Base-by-base conservation (phyloP, 1,140 invertebrate species). In the Xylocopa sonorina region DNA sequence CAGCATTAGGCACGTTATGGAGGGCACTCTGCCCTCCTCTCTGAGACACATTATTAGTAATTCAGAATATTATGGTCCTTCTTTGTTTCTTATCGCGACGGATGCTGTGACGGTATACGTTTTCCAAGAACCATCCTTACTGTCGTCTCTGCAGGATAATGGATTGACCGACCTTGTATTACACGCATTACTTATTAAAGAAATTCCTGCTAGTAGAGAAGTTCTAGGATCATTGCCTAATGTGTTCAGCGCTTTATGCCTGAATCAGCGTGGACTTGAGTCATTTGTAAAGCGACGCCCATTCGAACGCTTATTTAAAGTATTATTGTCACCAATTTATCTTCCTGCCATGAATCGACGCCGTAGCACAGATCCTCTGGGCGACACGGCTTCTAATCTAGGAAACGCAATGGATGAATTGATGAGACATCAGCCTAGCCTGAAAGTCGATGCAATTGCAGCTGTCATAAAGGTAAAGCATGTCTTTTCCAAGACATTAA, bases 371-470 rank as follows among this genome's bases (percentile, higher is more conserved):
- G 97, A 98, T 92, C 96, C 96, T 0, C 94, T 97, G 84, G 96
- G 97, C 34, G 98, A 98, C 88, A 98, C 97, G n/a, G 97, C 98
- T 7, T 96, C 96, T 32, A 98, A 97, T 93, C 92, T 98, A 24
- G 98, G 98, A 32, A 98, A 96, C 93, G 96, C 97, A 2, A 98
- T 98, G 97, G 98, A 98, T 91, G 98, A 98, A 90, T 88, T 98
- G 2, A 98, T 98, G 96, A 94, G 98, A 76, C 97, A 98, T 91
- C 98, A 98, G 90, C 97, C 98, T 1, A 97, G 96, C 78, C 92
- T 98, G 21, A 95, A 97, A 90, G 93, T 94, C 10, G 95, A 96
- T 88, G 97, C 97, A 9, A 98, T 96, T 1, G 94, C 94, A 48
- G 97, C 97, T 2, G 97, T 98, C 79, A 96, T 98, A 6, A 96